phyloP scores from a whole-genome alignment of 35 echinoderm and acorn worm genomes.

The Hemicentrotus pulcherrimus region DNA sequence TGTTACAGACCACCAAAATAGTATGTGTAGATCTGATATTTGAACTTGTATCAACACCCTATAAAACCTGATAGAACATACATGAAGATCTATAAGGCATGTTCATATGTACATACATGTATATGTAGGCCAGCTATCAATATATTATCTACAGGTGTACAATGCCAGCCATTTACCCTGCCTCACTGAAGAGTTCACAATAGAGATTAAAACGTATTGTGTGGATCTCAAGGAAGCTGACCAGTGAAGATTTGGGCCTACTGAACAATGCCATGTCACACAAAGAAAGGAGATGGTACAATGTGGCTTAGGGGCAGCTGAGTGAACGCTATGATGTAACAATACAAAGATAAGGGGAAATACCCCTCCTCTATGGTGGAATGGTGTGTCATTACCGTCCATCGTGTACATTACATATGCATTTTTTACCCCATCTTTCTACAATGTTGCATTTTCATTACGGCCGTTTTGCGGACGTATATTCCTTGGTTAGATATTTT shows the following conservation, averaged over 20 bases:
- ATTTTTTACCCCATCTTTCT: background rate
- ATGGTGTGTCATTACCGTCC: background rate
- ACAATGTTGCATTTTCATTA: background rate
- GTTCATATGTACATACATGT: too few relatives aligned
- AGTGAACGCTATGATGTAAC: background rate
- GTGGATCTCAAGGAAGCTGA: background rate
- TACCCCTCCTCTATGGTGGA: background rate
- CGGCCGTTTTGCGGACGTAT: background rate
- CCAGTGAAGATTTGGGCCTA: background rate
- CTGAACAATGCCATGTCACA: background rate
- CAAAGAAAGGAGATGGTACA: background rate
- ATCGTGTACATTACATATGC: background rate
- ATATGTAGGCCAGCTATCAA: background rate
- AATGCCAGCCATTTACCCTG: background rate
- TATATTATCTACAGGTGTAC: background rate
- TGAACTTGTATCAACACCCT: too few relatives aligned
- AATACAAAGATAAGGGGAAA: background rate
- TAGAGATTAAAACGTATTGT: conserved; percentile 19
- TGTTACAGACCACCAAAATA: too few relatives aligned
- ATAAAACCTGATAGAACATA: too few relatives aligned
- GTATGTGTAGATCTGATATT: too few relatives aligned
- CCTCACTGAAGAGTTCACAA: background rate
- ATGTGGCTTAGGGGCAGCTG: background rate
- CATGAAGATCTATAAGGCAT: too few relatives aligned
- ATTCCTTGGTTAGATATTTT: background rate